Evolutionary conservation across 2,113 vertebrate genomes (phyloP), one percentile per base, ranked within the genome.

Genomic region (Otis tarda): DNA sequence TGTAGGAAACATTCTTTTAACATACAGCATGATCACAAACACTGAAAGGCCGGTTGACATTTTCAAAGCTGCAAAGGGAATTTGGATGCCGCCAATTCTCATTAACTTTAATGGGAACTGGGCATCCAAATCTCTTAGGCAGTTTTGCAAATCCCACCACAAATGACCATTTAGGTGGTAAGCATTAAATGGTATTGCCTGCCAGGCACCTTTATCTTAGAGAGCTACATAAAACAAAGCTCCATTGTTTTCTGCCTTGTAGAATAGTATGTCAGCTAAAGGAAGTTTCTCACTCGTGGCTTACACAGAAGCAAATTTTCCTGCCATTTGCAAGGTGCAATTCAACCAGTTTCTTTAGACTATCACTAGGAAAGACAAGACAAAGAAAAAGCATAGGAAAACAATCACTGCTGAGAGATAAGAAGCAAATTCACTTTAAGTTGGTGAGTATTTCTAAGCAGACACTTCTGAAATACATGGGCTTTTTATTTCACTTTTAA

Each of bases 51-150:
- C 83, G 85, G 92, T 91, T 96, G 96, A 95, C 92, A 96, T 97
- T 96, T 96, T 90, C 96, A 96, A 88, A 96, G 87, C 95, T 93
- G 95, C 91, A 97, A 93, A 90, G 95, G 93, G 94, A 94, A 94
- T 97, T 94, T 94, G 93, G 94, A 92, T 93, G 92, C 90, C n/a
- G 80, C 91, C 95, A 96, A 71, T 96, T 97, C 95, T 96, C 93
- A 93, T 97, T 96, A 96, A 94, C 92, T 96, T 96, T 96, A 95
- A 96, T 95, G 88, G 93, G 88, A 96, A 96, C 90, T 90, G 93
- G 83, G 93, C 85, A 94, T 96, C 95, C 93, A 96, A 95, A 95
- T 96, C 90, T 96, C 96, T 64, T 68, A 90, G 90, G 96, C 88
- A 87, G 90, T 96, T 97, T 93, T 90, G 95, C 64, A 96, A 91